Base-by-base conservation (phyloP, 53 echinoderm and acorn worm genomes). In the Patiria pectinifera region DNA sequence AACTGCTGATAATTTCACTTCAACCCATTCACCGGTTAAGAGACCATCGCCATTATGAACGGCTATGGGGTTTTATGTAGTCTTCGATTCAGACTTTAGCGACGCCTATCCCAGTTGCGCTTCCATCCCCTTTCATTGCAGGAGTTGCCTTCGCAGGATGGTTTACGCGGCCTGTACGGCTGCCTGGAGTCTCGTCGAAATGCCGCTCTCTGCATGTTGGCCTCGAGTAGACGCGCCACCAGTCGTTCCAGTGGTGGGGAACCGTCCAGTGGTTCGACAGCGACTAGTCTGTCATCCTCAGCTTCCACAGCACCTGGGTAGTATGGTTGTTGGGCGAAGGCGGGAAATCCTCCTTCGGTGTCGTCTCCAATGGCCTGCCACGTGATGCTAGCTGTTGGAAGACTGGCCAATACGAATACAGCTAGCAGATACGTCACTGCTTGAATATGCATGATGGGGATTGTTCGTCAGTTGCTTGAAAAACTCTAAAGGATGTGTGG, bases 91-190 rank as follows among this genome's bases (percentile, higher is more conserved):
- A 88, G 78, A 9, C 76, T 59, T 88, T 81, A 81, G 90, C 89
- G 89, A 46, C 80, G 86, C 21, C 9, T 19, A 21, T 47, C 66
- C 80, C 62, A 80, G 23, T 25, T 80, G 80, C 90, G 90, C 48
- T 90, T 90, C 90, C 90, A 90, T 2, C 90, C 90, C 14, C 89
- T 49, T n/a, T 78, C 78, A 45, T 89, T 89, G 46, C 89, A 89
- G 7, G 79, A 18, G 78, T 89, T 89, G 12, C 89, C 89, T 7
- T 26, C 25, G 48, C 90, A 90, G 45, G 69, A 24, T 21, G 90
- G 90, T 62, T 90, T 90, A 45, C 48, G 66, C 69, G 90, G 90
- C 8, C 0, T n/a, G 69, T 35, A 90, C 10, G 62, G 81, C 18
- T 89, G 48, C 16, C 90, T 90, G 12, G 90, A 71, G 47, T 90